Base-by-base conservation (phyloP, 1,140 invertebrate genomes). In the Brachionus sp. region DNA sequence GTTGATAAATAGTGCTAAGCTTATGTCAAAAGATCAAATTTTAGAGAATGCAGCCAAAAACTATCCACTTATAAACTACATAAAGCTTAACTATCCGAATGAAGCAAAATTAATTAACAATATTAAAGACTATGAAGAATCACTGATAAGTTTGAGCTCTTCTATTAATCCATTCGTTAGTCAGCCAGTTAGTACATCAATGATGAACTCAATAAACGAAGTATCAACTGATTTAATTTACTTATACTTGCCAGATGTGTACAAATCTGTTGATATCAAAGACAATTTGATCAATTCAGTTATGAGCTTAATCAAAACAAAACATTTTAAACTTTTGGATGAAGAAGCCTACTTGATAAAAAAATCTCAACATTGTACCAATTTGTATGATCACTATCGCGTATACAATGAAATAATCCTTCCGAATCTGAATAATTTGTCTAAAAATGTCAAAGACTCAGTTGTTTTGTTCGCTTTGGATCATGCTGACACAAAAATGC, bases 391-490 rank as follows among this genome's bases (percentile, higher is more conserved):
- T 50, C 82, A 83, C 25, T 83, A 83, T 75, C 25, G 82, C 7
- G 44, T 70, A 13, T 83, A 83, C 37, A 75, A 83, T 73, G 82
- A 83, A 50, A 44, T 83, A 13, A 50, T 83, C 13, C 23, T 83
- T 7, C 82, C 82, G 7, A 83, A 83, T 83, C 33, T 83, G 16
- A 83, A 83, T 39, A 66, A 37, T 62, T 16, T 83, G 12, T 23
- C 29, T 3, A 70, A 75, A 42, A 83, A 83, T 64, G 82, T 83
- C 7, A 83, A 83, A 25, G 82, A 83, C n/a, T 68, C 66, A 25
- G 33, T 83, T 10, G 82, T 83, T 29, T 19, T 83, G 23, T 75
- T 75, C 46, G 82, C 82, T n/a, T 68, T 83, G 19, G 82, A 83
- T 44, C 64, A 83, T 44, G 64, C 66, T 9, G 82, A 83, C n/a